Evolutionary conservation across 2,113 vertebrate genomes (phyloP).

Genomic region (Gracilinanus agilis): DNA sequence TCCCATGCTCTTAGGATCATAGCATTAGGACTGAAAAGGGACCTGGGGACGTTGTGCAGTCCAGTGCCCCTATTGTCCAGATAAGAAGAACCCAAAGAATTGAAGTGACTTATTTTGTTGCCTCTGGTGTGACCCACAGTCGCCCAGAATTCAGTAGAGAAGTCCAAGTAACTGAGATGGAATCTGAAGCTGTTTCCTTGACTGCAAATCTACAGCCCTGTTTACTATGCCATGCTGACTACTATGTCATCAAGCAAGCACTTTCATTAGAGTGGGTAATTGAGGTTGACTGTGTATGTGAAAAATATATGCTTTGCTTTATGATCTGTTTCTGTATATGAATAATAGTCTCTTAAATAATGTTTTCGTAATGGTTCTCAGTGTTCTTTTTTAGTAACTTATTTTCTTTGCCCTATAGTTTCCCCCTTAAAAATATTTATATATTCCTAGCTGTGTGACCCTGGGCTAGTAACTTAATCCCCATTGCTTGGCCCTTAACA

Average conservation of each 20-base stretch:
- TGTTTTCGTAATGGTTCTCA: background rate
- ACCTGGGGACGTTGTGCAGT: background rate
- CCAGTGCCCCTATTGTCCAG: background rate
- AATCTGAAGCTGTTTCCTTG: background rate
- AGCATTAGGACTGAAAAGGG: background rate
- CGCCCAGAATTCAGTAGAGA: too few relatives aligned
- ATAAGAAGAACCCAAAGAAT: background rate
- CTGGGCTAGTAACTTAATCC: too few relatives aligned
- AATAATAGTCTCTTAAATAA: background rate
- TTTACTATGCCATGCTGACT: background rate
- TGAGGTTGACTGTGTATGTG: background rate
- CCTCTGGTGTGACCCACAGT: too few relatives aligned
- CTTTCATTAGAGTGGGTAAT: background rate
- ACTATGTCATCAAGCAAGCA: background rate
- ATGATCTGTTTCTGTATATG: background rate
- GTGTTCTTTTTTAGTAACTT: background rate
- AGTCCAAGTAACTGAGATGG: background rate
- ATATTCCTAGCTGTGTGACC: too few relatives aligned
- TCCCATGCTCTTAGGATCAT: background rate
- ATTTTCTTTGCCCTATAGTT: background rate
- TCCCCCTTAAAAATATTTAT: too few relatives aligned
- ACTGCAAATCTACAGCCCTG: background rate
- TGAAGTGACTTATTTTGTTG: background rate
- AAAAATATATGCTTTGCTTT: background rate
- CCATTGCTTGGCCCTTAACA: too few relatives aligned